Conservation (phyloP, 2,797 vertebrate species). For the Momotus momota region DNA sequence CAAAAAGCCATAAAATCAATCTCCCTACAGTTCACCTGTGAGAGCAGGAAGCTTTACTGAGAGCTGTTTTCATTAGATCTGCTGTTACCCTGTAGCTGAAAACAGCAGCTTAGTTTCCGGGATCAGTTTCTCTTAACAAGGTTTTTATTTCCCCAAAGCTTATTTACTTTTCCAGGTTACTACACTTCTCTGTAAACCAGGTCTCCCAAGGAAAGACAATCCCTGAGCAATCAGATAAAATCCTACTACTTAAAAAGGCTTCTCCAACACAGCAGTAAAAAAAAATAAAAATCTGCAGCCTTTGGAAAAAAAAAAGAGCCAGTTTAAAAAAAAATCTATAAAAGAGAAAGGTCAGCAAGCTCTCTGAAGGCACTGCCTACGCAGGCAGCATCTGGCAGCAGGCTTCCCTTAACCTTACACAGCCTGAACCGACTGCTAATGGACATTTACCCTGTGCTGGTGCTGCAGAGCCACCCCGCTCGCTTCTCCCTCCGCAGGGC, state of each 20-base stretch:
- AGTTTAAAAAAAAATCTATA: too few relatives aligned
- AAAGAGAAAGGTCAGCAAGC: neutral
- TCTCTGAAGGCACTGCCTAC: neutral
- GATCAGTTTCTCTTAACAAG: neutral
- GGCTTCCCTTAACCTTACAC: neutral
- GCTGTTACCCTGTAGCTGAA: neutral
- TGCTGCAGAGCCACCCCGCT: neutral
- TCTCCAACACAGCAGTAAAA: neutral
- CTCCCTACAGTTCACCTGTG: fast-evolving
- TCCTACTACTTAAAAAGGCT: neutral
- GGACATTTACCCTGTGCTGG: neutral
- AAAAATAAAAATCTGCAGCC: neutral
- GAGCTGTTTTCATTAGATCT: neutral
- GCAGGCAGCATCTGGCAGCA: neutral
- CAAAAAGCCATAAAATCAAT: neutral
- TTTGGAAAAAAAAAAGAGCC: neutral
- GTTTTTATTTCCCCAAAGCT: neutral
- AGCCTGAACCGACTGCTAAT: neutral
- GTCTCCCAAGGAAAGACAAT: neutral
- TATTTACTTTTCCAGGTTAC: neutral
- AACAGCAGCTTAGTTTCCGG: neutral
- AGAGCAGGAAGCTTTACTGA: neutral
- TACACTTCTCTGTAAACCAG: neutral
- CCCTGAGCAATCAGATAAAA: neutral
- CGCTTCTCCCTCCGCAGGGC: neutral